Percentiles rank a stretch among this genome's conserved stretches.
Evolutionary conservation across 2,797 vertebrate genomes (phyloP).

Genomic region (Melanotaenia nigrans): DNA sequence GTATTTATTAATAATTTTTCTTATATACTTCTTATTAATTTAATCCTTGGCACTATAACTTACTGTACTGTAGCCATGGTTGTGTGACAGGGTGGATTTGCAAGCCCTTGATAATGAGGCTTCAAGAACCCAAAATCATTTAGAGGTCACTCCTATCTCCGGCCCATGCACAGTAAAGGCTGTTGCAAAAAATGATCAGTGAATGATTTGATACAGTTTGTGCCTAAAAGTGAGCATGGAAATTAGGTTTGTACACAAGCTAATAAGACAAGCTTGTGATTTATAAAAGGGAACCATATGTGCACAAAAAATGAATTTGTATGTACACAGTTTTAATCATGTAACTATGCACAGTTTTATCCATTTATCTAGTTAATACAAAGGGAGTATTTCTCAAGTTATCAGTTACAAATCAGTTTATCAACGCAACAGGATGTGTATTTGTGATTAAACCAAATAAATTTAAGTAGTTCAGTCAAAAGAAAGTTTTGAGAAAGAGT

Average conservation of each 20-base stretch:
- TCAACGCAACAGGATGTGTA: neutral
- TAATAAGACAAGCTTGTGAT: too few species aligned
- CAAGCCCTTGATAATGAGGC: neutral
- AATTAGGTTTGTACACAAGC: too few species aligned
- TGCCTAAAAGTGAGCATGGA: too few species aligned
- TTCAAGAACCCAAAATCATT: neutral
- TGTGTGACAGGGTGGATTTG: too few species aligned
- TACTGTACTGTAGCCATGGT: too few species aligned
- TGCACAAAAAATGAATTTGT: neutral
- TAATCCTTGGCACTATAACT: too few species aligned
- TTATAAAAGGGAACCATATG: neutral
- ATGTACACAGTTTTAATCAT: neutral
- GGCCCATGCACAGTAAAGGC: too few species aligned
- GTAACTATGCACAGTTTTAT: neutral
- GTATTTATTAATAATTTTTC: too few species aligned
- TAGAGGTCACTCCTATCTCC: neutral
- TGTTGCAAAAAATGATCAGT: too few species aligned
- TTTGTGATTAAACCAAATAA: neutral
- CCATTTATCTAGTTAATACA: neutral
- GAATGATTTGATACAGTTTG: too few species aligned
- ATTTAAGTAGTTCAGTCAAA: neutral
- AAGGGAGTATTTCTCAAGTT: neutral
- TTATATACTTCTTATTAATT: too few species aligned
- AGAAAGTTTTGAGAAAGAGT: neutral
- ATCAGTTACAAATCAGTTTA: neutral